phyloP scores from a whole-genome alignment of 2,888 invertebrate species.

The Leptopilina myrica region DNA sequence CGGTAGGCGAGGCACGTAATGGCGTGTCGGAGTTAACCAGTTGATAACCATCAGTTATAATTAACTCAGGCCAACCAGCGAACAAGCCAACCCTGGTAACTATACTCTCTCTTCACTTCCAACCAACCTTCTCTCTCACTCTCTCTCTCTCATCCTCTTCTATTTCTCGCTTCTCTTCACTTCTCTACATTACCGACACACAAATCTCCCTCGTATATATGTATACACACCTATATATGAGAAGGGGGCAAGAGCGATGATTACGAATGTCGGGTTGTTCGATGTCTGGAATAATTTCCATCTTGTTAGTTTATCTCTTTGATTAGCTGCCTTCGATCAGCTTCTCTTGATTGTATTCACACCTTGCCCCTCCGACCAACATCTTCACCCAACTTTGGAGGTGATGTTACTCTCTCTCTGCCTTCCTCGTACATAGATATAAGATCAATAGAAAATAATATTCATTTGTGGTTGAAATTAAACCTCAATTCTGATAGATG shows the following conservation, averaged over 20 bases:
- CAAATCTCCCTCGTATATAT: not conserved
- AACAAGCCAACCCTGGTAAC: constrained; percentile 73
- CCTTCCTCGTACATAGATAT: no score
- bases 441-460: no score
- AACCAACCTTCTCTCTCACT: constrained; percentile 42
- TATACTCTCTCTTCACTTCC: constrained; percentile 58
- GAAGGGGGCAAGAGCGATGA: constrained; percentile 3
- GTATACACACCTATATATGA: constrained; percentile 41
- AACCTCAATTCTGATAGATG: no score
- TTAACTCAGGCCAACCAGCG: constrained; percentile 76
- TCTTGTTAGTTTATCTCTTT: constrained; percentile 35
- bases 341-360: constrained; percentile 34
- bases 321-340: constrained; percentile 35
- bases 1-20: constrained; percentile 75
- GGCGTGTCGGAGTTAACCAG: constrained; percentile 77
- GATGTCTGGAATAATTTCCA: constrained; percentile 39
- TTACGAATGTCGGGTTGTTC: constrained; percentile 34
- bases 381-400: constrained; percentile 5
- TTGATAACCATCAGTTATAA: constrained; percentile 77
- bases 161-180: constrained; percentile 54
- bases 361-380: not conserved
- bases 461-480: no score
- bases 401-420: no score
- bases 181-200: constrained; percentile 56
- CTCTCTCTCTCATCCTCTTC: constrained; percentile 49